phyloP scores from a whole-genome alignment of 2,888 invertebrate species.

The Copidosoma aretas region DNA sequence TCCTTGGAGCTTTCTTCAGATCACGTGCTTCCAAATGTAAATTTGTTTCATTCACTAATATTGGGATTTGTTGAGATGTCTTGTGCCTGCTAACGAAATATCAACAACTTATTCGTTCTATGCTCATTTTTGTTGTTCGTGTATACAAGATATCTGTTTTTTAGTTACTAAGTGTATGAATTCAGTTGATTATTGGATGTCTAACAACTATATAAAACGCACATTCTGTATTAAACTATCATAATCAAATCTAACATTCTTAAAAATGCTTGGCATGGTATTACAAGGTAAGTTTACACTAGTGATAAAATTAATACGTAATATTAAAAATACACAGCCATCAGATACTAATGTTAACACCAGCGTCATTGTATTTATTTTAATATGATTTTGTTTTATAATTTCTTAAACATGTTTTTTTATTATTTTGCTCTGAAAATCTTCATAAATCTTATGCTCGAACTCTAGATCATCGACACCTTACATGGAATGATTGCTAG shows the following conservation, averaged over 20 bases:
- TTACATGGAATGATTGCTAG: conserved; percentile 27
- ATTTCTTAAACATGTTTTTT: neutral
- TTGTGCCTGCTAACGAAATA: neutral
- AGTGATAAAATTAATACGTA: too few relatives aligned
- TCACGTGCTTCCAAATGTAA: too few relatives aligned
- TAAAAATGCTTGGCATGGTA: conserved; percentile 16
- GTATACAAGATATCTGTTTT: too few relatives aligned
- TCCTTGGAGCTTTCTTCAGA: too few relatives aligned
- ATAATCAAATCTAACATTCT: conserved; percentile 13
- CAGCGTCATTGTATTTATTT: too few relatives aligned
- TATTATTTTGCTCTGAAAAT: conserved; percentile 17
- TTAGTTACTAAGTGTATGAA: too few relatives aligned
- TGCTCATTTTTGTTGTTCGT: neutral
- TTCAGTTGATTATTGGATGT: neutral
- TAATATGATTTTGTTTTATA: neutral
- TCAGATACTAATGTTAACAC: too few relatives aligned
- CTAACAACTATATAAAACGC: conserved; percentile 10
- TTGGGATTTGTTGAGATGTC: neutral
- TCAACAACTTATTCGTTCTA: too few relatives aligned
- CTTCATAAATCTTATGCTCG: conserved; percentile 22
- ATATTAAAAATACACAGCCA: too few relatives aligned
- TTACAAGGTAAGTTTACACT: conserved; percentile 25
- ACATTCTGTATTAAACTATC: neutral
- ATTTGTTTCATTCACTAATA: too few relatives aligned
- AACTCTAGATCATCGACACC: conserved; percentile 16